phyloP scores from a whole-genome alignment of 2,888 invertebrate genomes.

The Epinotia ramella region DNA sequence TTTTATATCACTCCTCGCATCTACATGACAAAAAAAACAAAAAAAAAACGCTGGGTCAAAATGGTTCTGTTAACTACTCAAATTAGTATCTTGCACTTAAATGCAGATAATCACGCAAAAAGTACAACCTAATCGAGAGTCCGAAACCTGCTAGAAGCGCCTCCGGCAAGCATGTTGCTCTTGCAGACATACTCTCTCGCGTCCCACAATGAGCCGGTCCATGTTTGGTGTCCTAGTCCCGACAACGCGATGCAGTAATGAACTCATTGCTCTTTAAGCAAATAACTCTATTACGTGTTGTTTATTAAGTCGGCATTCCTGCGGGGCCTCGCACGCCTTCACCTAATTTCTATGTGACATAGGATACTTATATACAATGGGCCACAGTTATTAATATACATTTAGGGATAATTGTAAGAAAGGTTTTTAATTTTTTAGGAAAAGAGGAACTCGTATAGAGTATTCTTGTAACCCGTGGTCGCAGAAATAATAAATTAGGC shows the following conservation, averaged over 20 bases:
- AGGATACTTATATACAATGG: slow-evolving; percentile 3
- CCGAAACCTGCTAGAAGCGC: not conserved
- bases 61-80: no score
- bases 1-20: no score
- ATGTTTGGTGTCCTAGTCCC: not conserved
- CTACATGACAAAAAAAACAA: no score
- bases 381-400: not conserved
- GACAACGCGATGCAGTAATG: slow-evolving; percentile 21
- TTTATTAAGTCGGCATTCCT: slow-evolving; percentile 19
- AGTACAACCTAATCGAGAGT: not conserved
- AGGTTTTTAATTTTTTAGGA: not conserved
- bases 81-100: no score
- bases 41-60: no score
- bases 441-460: no score
- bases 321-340: not conserved
- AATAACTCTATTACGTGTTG: slow-evolving; percentile 25
- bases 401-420: not conserved
- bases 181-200: not conserved
- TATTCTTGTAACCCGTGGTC: no score
- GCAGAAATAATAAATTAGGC: no score
- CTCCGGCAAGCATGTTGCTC: not conserved
- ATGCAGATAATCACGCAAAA: not conserved
- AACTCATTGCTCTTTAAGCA: slow-evolving; percentile 29
- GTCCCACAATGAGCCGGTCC: not conserved
- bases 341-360: slow-evolving; percentile 15